phyloP scores from a whole-genome alignment of 2,113 vertebrate species.

The Paradisaea rubra region DNA sequence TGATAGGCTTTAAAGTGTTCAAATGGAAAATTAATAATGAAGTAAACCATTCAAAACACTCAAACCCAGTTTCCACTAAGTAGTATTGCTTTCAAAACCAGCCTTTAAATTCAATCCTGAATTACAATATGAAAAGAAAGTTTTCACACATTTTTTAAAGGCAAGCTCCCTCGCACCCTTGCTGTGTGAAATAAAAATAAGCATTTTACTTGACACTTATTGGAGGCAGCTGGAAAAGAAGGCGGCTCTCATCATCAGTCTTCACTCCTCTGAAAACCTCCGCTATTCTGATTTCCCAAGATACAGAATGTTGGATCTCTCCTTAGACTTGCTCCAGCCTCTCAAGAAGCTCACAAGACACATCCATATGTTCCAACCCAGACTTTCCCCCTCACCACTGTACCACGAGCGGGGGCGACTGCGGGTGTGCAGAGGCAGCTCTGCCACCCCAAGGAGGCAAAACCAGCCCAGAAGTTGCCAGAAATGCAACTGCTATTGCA shows the following conservation, averaged over 20 bases:
- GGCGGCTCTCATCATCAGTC: neutral
- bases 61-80: neutral
- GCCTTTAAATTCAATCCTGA: neutral
- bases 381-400: accelerated
- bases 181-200: neutral
- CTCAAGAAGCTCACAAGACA: neutral
- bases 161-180: neutral
- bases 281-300: neutral
- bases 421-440: accelerated
- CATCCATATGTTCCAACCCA: accelerated
- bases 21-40: neutral
- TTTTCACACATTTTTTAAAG: neutral
- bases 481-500: neutral
- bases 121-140: neutral
- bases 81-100: neutral
- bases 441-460: neutral
- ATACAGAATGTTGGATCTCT: accelerated
- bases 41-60: neutral
- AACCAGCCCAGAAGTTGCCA: neutral
- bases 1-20: neutral
- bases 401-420: accelerated
- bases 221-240: neutral
- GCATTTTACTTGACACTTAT: neutral
- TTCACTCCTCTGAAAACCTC: neutral
- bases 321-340: neutral